These are phyloP conservation scores for Ecliptopera silaceata DNA, from an alignment of 2,888 invertebrate species.

Conservation along the genomic window DNA sequence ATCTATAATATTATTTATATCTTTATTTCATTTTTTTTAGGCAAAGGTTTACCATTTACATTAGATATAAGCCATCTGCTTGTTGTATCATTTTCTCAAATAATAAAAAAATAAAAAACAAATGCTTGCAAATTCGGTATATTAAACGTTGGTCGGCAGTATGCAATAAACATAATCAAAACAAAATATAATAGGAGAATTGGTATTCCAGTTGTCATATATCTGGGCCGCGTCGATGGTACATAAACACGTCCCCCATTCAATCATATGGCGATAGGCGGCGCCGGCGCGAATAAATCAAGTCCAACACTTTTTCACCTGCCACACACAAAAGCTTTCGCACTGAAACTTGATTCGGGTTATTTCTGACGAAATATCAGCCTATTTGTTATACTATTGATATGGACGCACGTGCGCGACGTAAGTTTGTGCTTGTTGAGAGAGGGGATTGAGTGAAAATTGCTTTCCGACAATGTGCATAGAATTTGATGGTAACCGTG, in stretches of 20 bases:
- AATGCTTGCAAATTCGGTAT: background rate
- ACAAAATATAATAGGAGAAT: slow-evolving; percentile 35
- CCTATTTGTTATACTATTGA: slow-evolving; percentile 83
- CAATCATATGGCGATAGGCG: slow-evolving; percentile 80
- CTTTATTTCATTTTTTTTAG: too few relatives aligned
- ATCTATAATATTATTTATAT: too few relatives aligned
- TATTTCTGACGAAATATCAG: slow-evolving; percentile 83
- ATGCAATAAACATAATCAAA: background rate
- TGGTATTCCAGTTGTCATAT: slow-evolving; percentile 75
- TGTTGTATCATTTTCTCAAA: too few relatives aligned
- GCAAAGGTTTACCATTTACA: too few relatives aligned
- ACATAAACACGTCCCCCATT: slow-evolving; percentile 80
- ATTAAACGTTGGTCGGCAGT: background rate
- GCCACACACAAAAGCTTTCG: slow-evolving; percentile 82
- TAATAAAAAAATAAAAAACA: too few relatives aligned
- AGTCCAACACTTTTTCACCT: slow-evolving; percentile 82
- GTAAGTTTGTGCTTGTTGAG: slow-evolving; percentile 81
- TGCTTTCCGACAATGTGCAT: slow-evolving; percentile 78
- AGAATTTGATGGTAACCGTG: slow-evolving; percentile 72
- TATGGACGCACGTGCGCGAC: slow-evolving; percentile 77
- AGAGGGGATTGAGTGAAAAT: slow-evolving; percentile 79
- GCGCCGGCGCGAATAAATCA: slow-evolving; percentile 81
- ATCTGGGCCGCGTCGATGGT: slow-evolving; percentile 64
- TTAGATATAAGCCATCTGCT: too few relatives aligned
- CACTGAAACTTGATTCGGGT: slow-evolving; percentile 82